Evolutionary conservation across 2,113 vertebrate species (phyloP).

Genomic region (Apeltes quadracus): DNA sequence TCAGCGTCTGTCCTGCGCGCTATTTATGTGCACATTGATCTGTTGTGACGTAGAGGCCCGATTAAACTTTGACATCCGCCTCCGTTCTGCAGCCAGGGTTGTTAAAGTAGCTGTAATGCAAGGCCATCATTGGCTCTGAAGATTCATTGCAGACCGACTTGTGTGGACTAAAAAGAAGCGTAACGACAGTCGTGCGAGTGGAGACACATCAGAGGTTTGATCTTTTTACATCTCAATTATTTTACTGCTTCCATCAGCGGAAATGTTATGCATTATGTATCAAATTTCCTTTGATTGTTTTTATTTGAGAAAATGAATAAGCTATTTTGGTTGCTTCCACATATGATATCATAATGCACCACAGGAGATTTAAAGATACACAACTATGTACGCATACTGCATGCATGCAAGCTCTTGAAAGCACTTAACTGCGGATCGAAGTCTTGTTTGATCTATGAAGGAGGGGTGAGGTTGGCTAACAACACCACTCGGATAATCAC

Average conservation of each 20-base stretch:
- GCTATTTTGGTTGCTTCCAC: neutral
- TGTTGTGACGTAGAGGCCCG: constrained; percentile 28
- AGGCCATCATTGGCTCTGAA: constrained; percentile 17
- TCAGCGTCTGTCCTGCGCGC: constrained; percentile 8
- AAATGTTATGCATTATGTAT: neutral
- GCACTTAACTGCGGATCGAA: neutral
- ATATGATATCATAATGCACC: neutral
- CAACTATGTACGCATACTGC: neutral
- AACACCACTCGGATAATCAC: constrained; percentile 28
- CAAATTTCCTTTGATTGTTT: neutral
- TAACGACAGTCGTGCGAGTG: neutral
- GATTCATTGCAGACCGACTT: neutral
- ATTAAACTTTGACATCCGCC: constrained; percentile 30
- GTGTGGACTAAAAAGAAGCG: neutral
- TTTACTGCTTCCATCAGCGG: constrained; percentile 3
- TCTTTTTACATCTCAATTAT: constrained; percentile 9
- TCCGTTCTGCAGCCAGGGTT: neutral
- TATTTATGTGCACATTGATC: constrained; percentile 49
- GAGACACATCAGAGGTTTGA: neutral
- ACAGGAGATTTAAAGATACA: neutral
- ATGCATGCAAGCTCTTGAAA: constrained; percentile 7
- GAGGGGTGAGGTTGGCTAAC: constrained; percentile 30
- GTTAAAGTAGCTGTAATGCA: constrained; percentile 17
- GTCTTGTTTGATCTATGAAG: constrained; percentile 48
- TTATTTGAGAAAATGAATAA: neutral